Percentiles rank a stretch among this genome's conserved stretches.
Evolutionary conservation across 2,888 invertebrate genomes (phyloP).

Genomic region (Eristalinus sepulchralis): DNA sequence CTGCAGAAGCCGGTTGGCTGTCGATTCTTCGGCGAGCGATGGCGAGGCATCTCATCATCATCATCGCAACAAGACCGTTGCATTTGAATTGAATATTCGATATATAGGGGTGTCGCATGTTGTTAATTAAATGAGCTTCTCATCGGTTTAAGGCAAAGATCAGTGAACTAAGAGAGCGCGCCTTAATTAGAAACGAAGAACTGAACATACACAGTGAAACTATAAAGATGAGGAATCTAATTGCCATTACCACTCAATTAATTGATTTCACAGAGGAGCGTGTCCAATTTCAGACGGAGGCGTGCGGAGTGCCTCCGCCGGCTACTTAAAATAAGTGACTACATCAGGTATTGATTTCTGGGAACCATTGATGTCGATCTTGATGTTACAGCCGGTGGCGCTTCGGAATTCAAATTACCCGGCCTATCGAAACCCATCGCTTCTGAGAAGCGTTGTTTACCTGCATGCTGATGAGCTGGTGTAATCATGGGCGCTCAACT

Average conservation of each 20-base stretch:
- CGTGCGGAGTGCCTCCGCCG: neutral
- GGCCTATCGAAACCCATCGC: slow-evolving; percentile 6
- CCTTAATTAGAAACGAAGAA: slow-evolving; percentile 67
- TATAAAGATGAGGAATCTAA: slow-evolving; percentile 44
- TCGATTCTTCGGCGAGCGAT: slow-evolving; percentile 26
- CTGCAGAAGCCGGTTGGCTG: slow-evolving; percentile 22
- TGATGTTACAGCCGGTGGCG: slow-evolving; percentile 48
- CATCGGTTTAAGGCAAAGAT: slow-evolving; percentile 69
- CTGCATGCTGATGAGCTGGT: neutral
- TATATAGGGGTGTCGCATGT: slow-evolving; percentile 71
- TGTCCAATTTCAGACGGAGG: slow-evolving; percentile 12
- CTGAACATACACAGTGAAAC: slow-evolving; percentile 3
- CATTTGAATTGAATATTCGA: slow-evolving; percentile 69
- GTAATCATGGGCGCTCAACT: neutral
- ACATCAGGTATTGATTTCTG: slow-evolving; percentile 57
- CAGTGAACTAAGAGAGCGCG: slow-evolving; percentile 69
- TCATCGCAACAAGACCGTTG: slow-evolving; percentile 52
- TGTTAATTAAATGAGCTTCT: slow-evolving; percentile 70
- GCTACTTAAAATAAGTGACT: neutral
- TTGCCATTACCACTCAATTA: slow-evolving; percentile 62
- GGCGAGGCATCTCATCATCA: neutral
- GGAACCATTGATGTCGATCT: slow-evolving; percentile 44
- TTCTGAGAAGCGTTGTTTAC: slow-evolving; percentile 34
- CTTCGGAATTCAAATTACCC: slow-evolving; percentile 40
- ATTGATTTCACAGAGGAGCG: slow-evolving; percentile 52